These are phyloP conservation scores for Panonychus citri DNA, from an alignment of 1,140 invertebrate species.

Conservation along the genomic window DNA sequence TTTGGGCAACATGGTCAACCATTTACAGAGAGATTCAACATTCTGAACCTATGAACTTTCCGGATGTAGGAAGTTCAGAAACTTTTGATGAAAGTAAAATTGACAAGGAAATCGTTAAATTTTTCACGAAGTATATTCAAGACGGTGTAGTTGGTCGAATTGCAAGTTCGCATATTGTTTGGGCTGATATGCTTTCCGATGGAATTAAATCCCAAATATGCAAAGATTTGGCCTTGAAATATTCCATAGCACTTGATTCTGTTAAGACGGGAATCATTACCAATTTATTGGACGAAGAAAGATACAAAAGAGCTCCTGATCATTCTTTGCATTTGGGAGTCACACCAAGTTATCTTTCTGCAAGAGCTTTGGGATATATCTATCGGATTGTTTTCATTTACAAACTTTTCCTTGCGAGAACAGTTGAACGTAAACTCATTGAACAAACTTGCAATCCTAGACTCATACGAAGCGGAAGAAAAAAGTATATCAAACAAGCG, in stretches of 20 bases:
- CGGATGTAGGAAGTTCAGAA: too few relatives aligned
- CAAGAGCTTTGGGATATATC: slow-evolving; percentile 17
- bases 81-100: background rate
- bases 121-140: slow-evolving; percentile 17
- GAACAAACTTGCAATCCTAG: background rate
- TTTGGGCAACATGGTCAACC: slow-evolving; percentile 13
- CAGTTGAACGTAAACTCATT: background rate
- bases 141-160: slow-evolving; percentile 19
- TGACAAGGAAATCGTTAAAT: slow-evolving; percentile 17
- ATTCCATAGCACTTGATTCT: slow-evolving; percentile 20
- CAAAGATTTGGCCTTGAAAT: slow-evolving; percentile 16
- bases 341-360: slow-evolving; percentile 17
- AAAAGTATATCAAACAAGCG: slow-evolving; percentile 11
- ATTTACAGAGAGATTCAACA: slow-evolving; percentile 5
- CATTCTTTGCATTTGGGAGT: slow-evolving; percentile 15
- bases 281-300: slow-evolving; percentile 9
- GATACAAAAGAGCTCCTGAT: slow-evolving; percentile 15
- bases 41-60: slow-evolving; percentile 14
- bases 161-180: slow-evolving; percentile 17
- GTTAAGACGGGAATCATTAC: slow-evolving; percentile 17
- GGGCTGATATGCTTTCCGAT: slow-evolving; percentile 14
- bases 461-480: slow-evolving; percentile 8
- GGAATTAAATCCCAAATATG: slow-evolving; percentile 13
- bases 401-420: slow-evolving; percentile 7
- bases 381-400: slow-evolving; percentile 13